Percentiles rank a stretch among this genome's conserved stretches.
These are phyloP conservation scores for Rachycentron canadum DNA, from an alignment of 2,797 vertebrate species.

Conservation along the genomic window DNA sequence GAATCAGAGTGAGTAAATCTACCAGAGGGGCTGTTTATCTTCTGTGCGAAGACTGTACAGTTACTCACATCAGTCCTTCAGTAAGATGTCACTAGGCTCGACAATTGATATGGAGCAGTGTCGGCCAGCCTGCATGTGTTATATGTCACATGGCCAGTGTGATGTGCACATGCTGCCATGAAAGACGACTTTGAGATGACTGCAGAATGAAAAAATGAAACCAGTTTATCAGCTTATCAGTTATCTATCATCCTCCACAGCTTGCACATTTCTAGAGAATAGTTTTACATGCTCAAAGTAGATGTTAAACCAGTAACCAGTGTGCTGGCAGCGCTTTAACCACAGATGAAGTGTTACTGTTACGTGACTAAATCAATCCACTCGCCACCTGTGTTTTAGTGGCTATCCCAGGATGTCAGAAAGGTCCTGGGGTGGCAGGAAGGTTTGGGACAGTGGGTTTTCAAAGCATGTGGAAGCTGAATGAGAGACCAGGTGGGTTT, in stretches of 20 bases:
- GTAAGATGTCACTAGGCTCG: conserved; percentile 7
- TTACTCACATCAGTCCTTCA: conserved; percentile 21
- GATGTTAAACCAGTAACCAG: conserved; percentile 25
- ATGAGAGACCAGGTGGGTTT: conserved; percentile 56
- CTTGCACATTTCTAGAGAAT: conserved; percentile 43
- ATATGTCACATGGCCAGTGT: conserved; percentile 18
- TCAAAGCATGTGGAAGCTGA: conserved; percentile 32
- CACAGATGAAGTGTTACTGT: conserved; percentile 16
- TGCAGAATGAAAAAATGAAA: conserved; percentile 36
- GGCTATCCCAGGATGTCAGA: conserved; percentile 34
- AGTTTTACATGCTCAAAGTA: neutral
- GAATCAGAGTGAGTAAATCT: conserved; percentile 5
- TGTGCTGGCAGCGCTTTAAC: conserved; percentile 1
- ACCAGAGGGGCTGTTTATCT: conserved; percentile 1
- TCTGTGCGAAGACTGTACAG: neutral
- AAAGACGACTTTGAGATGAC: neutral
- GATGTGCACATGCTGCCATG: conserved; percentile 20
- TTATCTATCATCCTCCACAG: conserved; percentile 25
- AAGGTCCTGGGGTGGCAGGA: conserved; percentile 33
- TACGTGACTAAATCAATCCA: conserved; percentile 7
- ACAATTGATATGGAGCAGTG: neutral
- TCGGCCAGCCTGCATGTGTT: conserved; percentile 22
- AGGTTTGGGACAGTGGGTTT: conserved; percentile 9
- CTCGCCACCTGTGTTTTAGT: conserved; percentile 34
- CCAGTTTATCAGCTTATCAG: no score